Conservation (phyloP, 23 tunicate genomes). For the Oikopleura albicans region DNA sequence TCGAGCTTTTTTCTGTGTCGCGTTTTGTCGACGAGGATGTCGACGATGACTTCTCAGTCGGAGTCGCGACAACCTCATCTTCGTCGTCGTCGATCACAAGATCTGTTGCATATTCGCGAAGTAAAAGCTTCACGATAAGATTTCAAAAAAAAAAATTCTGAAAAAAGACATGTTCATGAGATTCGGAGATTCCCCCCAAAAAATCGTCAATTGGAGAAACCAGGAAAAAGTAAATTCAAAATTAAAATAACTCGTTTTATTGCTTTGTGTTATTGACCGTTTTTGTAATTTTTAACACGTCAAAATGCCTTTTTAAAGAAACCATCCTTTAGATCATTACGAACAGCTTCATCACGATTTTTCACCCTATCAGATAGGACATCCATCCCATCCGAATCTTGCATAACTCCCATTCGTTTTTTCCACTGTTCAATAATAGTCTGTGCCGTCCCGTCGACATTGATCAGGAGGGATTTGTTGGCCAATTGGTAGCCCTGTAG, state of each 20-base stretch:
- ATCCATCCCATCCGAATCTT: slow-evolving; percentile 19
- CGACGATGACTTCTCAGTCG: neutral
- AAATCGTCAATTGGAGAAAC: too few relatives aligned
- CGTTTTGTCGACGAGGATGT: neutral
- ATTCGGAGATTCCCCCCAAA: too few relatives aligned
- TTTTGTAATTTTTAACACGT: too few relatives aligned
- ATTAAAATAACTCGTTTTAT: too few relatives aligned
- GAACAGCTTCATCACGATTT: neutral
- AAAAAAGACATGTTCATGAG: too few relatives aligned
- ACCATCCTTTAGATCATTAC: neutral
- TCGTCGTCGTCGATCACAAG: neutral
- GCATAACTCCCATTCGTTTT: slow-evolving; percentile 33
- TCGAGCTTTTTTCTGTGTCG: neutral
- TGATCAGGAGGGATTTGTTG: slow-evolving; percentile 59
- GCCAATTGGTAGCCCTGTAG: slow-evolving; percentile 47
- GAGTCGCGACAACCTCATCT: slow-evolving; percentile 25
- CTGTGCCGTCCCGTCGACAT: slow-evolving; percentile 89
- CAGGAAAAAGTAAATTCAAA: too few relatives aligned
- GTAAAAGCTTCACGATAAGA: too few relatives aligned
- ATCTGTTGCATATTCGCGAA: neutral
- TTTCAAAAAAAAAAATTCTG: too few relatives aligned
- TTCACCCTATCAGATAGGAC: slow-evolving; percentile 23
- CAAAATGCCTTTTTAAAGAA: too few relatives aligned
- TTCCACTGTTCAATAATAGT: slow-evolving; percentile 81
- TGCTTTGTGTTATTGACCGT: too few relatives aligned